phyloP scores from a whole-genome alignment of 2,888 invertebrate species.

The Nomada fabriciana region DNA sequence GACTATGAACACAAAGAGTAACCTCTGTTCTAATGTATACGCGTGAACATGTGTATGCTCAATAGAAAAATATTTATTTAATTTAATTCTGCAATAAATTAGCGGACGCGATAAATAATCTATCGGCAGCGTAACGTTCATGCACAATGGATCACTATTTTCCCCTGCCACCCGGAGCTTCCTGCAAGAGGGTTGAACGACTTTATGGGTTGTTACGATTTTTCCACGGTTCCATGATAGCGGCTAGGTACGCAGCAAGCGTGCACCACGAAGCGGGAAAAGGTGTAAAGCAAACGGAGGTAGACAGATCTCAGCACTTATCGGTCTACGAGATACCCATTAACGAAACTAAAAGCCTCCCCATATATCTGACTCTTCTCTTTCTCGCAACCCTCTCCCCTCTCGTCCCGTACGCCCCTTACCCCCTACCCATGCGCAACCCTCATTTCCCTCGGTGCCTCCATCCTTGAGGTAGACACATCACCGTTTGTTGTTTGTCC shows the following conservation, averaged over 20 bases:
- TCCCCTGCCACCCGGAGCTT: no score
- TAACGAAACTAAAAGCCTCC: slow-evolving; percentile 85
- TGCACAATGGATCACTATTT: no score
- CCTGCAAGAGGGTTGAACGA: slow-evolving; percentile 4
- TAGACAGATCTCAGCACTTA: slow-evolving; percentile 84
- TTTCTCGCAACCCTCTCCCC: slow-evolving; percentile 76
- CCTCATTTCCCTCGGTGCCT: slow-evolving; percentile 69
- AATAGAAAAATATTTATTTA: no score
- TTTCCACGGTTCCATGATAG: slow-evolving; percentile 56
- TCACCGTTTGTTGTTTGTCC: slow-evolving; percentile 81
- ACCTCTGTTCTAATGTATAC: no score
- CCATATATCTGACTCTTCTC: slow-evolving; percentile 82
- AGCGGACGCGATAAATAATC: no score
- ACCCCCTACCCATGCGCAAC: slow-evolving; percentile 43
- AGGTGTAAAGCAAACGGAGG: slow-evolving; percentile 83
- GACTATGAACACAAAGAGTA: no score
- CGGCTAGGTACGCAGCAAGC: slow-evolving; percentile 50
- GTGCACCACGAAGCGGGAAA: slow-evolving; percentile 67
- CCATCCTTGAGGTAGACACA: slow-evolving; percentile 81
- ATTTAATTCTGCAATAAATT: no score
- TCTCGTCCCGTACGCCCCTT: slow-evolving; percentile 35
- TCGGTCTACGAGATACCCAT: slow-evolving; percentile 84
- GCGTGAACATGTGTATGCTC: no score
- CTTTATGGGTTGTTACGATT: slow-evolving; percentile 42
- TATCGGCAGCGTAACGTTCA: no score